phyloP scores from a whole-genome alignment of 1,140 invertebrate genomes.

The Stegodyphus mimosarum region DNA sequence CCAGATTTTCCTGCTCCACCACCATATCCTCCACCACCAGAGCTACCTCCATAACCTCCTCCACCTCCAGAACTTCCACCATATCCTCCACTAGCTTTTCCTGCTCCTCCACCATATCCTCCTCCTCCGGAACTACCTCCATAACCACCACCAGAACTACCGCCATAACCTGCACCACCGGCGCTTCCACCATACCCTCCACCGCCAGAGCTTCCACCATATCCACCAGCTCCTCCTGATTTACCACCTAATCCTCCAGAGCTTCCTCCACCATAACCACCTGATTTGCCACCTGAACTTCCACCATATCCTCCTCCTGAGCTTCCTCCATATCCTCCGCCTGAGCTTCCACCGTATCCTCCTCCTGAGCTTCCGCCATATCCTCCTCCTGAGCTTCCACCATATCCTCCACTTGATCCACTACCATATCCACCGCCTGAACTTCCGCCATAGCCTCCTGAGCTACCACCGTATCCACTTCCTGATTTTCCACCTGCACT shows the following conservation, averaged over 20 bases:
- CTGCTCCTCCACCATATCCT: constrained; percentile 21
- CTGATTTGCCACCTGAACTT: constrained; percentile 31
- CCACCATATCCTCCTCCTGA: constrained; percentile 19
- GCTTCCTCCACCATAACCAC: constrained; percentile 53
- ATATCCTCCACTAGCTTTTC: constrained; percentile 55
- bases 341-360: constrained; percentile 14
- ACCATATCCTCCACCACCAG: constrained; percentile 56
- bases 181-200: constrained; percentile 55
- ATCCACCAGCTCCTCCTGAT: constrained; percentile 26
- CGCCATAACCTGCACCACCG: constrained; percentile 27
- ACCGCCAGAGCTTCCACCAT: constrained; percentile 60
- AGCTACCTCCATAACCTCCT: constrained; percentile 52
- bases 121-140: constrained; percentile 51
- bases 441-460: not conserved
- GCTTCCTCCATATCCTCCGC: constrained; percentile 12
- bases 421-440: constrained; percentile 22
- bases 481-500: not conserved
- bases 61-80: constrained; percentile 56
- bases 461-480: not conserved
- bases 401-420: not conserved
- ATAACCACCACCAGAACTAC: constrained; percentile 56
- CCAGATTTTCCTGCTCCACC: constrained; percentile 47
- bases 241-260: constrained; percentile 48
- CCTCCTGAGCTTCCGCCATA: constrained; percentile 34
- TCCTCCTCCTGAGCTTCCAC: constrained; percentile 12